Evolutionary conservation across 64 coral and sea anemone species (phyloP).

Genomic region (Acropora yongei): DNA sequence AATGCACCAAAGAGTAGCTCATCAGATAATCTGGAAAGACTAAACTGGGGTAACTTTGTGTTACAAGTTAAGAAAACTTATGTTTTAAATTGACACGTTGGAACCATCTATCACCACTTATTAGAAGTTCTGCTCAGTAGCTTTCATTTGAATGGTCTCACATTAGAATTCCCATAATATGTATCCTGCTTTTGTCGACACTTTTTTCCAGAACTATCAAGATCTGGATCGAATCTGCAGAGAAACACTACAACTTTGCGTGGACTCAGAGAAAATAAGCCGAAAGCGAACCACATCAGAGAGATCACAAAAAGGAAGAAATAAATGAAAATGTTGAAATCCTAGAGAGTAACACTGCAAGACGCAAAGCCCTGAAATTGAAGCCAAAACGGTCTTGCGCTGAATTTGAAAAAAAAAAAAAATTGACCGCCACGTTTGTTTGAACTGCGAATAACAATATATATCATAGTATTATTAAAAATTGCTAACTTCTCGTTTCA

Average conservation of each 20-base stretch:
- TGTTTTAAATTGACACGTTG: not conserved
- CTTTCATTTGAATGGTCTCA: not conserved
- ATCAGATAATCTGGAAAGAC: too few relatives aligned
- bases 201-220: not conserved
- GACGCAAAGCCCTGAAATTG: not conserved
- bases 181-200: not conserved
- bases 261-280: not conserved
- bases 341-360: not conserved
- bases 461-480: too few relatives aligned
- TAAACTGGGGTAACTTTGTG: too few relatives aligned
- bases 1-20: too few relatives aligned
- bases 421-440: too few relatives aligned
- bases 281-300: not conserved
- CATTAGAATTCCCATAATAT: not conserved
- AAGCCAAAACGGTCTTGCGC: too few relatives aligned
- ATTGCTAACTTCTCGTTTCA: too few relatives aligned
- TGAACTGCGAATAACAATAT: too few relatives aligned
- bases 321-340: not conserved
- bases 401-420: too few relatives aligned
- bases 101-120: not conserved
- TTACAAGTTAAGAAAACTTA: too few relatives aligned
- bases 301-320: not conserved
- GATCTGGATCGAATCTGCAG: constrained; percentile 3
- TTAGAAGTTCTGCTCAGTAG: not conserved
- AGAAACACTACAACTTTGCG: not conserved